Percentiles rank a stretch among this genome's conserved stretches.
Evolutionary conservation across 2,888 invertebrate species (phyloP).

Genomic region (Perizoma affinitatum): DNA sequence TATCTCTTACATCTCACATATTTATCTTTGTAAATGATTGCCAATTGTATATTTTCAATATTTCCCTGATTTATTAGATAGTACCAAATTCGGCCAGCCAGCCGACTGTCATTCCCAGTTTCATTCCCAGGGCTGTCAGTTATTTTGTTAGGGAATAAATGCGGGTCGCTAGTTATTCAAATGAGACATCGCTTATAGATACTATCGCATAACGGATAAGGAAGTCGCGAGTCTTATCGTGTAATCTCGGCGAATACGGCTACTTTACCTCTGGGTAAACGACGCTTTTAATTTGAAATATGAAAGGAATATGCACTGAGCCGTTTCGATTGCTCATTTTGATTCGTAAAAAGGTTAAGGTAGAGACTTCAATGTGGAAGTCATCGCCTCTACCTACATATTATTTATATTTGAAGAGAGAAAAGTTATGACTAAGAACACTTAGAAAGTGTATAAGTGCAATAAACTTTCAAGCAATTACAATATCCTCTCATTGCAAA

Average conservation of each 20-base stretch:
- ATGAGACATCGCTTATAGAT: conserved; percentile 70
- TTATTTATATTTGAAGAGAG: not conserved
- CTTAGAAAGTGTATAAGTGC: conserved; percentile 21
- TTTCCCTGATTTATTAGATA: conserved; percentile 35
- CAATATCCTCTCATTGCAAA: conserved; percentile 44
- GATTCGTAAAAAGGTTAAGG: not conserved
- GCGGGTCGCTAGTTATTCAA: conserved; percentile 71
- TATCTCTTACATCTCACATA: conserved; percentile 24
- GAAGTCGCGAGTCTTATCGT: conserved; percentile 69
- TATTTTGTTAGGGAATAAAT: conserved; percentile 58
- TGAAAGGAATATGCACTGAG: conserved; percentile 11
- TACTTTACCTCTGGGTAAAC: conserved; percentile 55
- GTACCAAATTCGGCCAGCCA: conserved; percentile 39
- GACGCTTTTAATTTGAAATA: conserved; percentile 41
- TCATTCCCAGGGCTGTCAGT: conserved; percentile 58
- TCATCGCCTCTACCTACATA: conserved; percentile 1
- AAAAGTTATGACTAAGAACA: conserved; percentile 11
- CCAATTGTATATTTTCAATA: conserved; percentile 14
- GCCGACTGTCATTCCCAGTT: conserved; percentile 25
- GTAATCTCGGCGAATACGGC: conserved; percentile 31
- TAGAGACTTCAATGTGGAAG: not conserved
- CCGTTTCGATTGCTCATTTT: conserved; percentile 10
- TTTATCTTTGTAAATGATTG: conserved; percentile 8
- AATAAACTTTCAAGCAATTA: conserved; percentile 45
- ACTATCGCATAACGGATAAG: conserved; percentile 75